Evolutionary conservation across 2,797 vertebrate genomes (phyloP), one percentile per base, ranked within the genome.

Genomic region (Lycodopsis pacificus): DNA sequence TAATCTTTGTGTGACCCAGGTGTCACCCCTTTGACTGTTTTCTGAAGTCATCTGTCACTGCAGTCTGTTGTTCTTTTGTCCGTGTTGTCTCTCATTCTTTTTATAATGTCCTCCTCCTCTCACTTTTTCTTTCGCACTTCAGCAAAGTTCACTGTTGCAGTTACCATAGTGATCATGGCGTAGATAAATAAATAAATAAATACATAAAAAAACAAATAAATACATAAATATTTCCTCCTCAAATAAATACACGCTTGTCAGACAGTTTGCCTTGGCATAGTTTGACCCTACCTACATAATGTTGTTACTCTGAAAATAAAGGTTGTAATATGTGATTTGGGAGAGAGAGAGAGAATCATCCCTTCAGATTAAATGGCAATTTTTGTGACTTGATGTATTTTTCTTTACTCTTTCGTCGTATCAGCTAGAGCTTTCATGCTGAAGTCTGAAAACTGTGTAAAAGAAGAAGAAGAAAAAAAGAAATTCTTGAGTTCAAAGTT

Each of bases 101-200:
- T 73, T 36, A 22, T 51, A 53, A 62, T 11, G 57, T 83, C 77
- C 75, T 79, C 65, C 36, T 72, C 56, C 70, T 49, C 20, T 67
- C 76, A 15, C 8, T 54, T 57, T 71, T 63, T 40, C 40, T 49
- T 53, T 20, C 53, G 54, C 66, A 76, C 67, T 84, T 81, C 20
- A 86, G 74, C 58, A 86, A 58, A 79, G 88, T 88, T 77, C 70
- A 75, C 56, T 84, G 65, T 58, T 72, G 40, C 58, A 69, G 69
- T 85, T 66, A 30, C 63, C 70, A 82, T 70, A 32, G 54, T 71
- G 66, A 83, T 66, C 58, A 80, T 73, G 75, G 80, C 68, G 64
- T 82, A 81, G 74, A 77, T 77, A 81, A 88, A 94, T 89, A 81
- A 90, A 94, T 91, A 82, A 91, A 94, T 95, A 95, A 90, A 93